Percentiles rank a stretch among this genome's conserved stretches.
phyloP scores from a whole-genome alignment of 1,140 invertebrate genomes.

The Ceratosolen fusciceps region DNA sequence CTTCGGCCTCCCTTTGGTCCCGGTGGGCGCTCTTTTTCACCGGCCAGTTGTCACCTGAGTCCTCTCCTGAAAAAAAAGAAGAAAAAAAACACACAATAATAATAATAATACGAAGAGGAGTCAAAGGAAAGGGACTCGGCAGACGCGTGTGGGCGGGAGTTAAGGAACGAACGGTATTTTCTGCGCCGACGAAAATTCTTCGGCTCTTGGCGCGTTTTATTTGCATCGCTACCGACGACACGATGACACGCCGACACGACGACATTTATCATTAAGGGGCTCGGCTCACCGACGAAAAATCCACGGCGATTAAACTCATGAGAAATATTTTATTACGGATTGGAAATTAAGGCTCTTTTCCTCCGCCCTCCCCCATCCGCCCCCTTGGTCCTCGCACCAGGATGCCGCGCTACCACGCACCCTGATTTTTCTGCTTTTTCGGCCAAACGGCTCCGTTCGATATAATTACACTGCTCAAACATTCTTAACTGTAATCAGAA shows the following conservation, averaged over 20 bases:
- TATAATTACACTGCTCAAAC: background rate
- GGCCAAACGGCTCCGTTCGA: background rate
- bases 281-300: background rate
- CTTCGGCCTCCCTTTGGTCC: background rate
- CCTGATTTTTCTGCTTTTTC: background rate
- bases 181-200: too few species aligned
- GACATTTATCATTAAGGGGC: background rate
- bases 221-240: too few species aligned
- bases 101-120: too few species aligned
- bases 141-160: too few species aligned
- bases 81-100: too few species aligned
- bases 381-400: too few species aligned
- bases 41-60: background rate
- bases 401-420: background rate
- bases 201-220: too few species aligned
- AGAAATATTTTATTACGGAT: background rate
- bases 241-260: too few species aligned
- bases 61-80: background rate
- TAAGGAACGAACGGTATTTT: too few species aligned
- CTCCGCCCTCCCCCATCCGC: too few species aligned
- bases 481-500: background rate
- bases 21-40: background rate
- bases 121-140: too few species aligned
- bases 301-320: background rate
- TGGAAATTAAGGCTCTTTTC: background rate